phyloP scores from a whole-genome alignment of 2,113 vertebrate genomes.

The Recurvirostra avosetta region DNA sequence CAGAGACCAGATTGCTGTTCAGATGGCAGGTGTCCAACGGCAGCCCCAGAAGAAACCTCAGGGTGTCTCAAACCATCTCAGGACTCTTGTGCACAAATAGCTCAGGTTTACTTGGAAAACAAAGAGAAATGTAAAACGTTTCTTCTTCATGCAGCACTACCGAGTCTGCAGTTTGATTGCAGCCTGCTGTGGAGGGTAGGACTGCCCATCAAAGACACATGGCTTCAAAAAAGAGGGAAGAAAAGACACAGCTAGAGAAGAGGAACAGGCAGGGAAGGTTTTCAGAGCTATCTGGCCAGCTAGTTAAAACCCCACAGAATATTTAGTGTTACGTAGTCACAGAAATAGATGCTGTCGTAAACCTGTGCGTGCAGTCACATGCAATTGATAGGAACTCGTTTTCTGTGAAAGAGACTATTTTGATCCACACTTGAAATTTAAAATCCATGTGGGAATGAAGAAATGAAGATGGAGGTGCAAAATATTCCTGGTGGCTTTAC shows the following conservation, averaged over 20 bases:
- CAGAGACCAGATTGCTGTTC: neutral
- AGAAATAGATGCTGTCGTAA: neutral
- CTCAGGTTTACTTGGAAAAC: neutral
- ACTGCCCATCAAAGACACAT: neutral
- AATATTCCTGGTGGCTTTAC: neutral
- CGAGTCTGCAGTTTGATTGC: neutral
- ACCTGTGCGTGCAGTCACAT: neutral
- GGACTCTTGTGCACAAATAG: neutral
- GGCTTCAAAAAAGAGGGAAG: neutral
- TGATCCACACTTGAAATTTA: neutral
- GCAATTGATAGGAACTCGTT: neutral
- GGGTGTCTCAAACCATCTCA: neutral
- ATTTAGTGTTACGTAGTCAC: neutral
- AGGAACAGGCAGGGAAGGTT: neutral
- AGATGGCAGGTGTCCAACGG: neutral
- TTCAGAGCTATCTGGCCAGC: neutral
- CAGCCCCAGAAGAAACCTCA: neutral
- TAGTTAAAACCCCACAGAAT: neutral
- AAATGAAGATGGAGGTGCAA: rapidly evolving
- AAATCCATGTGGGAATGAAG: neutral
- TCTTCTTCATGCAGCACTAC: neutral
- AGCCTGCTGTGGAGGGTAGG: neutral
- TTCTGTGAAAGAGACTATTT: neutral
- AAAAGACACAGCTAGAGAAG: neutral
- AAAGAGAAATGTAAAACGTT: neutral